A percentile compares a stretch with the other conserved stretches of the same genome.
Conservation (phyloP, 2,888 invertebrate species). For the Polyommatus icarus region DNA sequence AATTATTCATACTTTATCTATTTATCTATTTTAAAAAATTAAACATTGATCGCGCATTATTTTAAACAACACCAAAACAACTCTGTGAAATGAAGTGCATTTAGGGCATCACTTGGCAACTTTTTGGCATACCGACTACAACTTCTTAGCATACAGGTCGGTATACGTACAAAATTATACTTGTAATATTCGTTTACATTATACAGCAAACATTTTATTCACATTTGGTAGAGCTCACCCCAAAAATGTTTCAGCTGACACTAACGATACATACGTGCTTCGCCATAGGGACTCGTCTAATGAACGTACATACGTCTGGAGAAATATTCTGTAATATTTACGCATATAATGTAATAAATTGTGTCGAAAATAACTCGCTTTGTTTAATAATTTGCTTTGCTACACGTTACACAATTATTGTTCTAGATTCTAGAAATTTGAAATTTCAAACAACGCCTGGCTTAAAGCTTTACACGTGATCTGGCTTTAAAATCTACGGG, state of each 20-base stretch:
- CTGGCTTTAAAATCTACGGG: background rate
- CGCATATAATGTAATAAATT: background rate
- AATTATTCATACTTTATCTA: too few relatives aligned
- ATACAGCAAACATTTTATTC: background rate
- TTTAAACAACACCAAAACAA: too few relatives aligned
- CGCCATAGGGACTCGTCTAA: background rate
- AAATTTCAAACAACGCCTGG: background rate
- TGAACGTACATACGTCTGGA: background rate
- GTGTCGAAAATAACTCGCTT: background rate
- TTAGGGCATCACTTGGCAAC: too few relatives aligned
- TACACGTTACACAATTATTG: background rate
- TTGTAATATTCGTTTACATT: background rate
- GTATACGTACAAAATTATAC: background rate
- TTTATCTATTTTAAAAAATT: too few relatives aligned
- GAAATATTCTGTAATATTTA: background rate
- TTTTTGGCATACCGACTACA: too few relatives aligned
- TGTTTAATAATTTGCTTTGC: background rate
- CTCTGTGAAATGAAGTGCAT: too few relatives aligned
- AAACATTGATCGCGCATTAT: too few relatives aligned
- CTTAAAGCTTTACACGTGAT: background rate
- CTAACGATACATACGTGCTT: conserved; percentile 20
- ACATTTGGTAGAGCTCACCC: background rate
- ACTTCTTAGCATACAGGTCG: background rate
- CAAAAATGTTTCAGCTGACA: background rate
- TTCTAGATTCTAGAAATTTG: background rate